phyloP scores from a whole-genome alignment of 1,140 invertebrate genomes.

The Bombus terrestris region DNA sequence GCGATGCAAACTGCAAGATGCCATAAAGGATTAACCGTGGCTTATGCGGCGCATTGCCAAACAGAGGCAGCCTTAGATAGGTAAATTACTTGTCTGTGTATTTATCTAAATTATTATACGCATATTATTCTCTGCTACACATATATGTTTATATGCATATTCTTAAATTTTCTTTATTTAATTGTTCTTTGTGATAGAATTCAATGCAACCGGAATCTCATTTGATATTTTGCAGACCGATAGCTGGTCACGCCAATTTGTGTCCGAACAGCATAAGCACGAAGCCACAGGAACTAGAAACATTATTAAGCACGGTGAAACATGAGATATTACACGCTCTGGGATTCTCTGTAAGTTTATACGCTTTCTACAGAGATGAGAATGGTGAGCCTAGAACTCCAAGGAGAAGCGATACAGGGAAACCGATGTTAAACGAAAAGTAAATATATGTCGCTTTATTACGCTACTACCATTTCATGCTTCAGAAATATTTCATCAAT shows the following conservation, averaged over 20 bases:
- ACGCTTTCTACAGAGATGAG: conserved; percentile 95
- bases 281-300: conserved; percentile 95
- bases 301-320: conserved; percentile 97
- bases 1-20: conserved; percentile 96
- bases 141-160: too few relatives aligned
- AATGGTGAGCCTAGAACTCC: conserved; percentile 93
- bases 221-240: conserved; percentile 88
- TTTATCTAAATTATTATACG: neutral
- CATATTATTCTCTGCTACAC: neutral
- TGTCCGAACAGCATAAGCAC: conserved; percentile 98
- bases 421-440: conserved; percentile 94
- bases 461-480: neutral
- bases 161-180: too few relatives aligned
- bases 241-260: conserved; percentile 99
- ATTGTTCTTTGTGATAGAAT: too few relatives aligned
- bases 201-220: neutral
- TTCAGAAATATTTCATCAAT: too few relatives aligned
- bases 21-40: conserved; percentile 94
- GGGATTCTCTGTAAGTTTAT: conserved; percentile 97
- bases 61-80: conserved; percentile 96
- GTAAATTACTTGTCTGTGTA: conserved; percentile 79
- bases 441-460: conserved; percentile 83
- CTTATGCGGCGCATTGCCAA: conserved; percentile 99
- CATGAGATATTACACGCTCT: conserved; percentile 99
- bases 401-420: conserved; percentile 91